These are phyloP conservation scores for Microtus pennsylvanicus DNA, from an alignment of 2,113 vertebrate species.

Conservation along the genomic window DNA sequence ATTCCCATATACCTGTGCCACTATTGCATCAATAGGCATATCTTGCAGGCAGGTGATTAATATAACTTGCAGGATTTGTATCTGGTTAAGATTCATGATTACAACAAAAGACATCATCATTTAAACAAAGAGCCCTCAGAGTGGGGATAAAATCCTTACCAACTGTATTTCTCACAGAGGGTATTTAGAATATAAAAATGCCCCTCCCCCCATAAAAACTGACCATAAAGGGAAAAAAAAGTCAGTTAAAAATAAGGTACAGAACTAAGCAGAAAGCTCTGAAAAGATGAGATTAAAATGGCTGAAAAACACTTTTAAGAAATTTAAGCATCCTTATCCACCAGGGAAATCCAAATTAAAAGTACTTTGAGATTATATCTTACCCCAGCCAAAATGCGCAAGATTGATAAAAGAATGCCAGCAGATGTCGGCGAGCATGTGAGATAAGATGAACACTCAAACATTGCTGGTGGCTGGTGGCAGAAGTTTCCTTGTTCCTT, in stretches of 20 bases:
- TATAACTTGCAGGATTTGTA: neutral
- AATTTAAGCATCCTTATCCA: neutral
- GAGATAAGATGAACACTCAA: neutral
- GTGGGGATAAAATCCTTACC: too few species aligned
- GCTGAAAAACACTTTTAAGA: neutral
- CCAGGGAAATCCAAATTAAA: neutral
- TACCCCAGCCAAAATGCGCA: neutral
- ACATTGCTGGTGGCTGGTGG: neutral
- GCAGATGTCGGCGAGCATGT: neutral
- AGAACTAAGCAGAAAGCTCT: neutral
- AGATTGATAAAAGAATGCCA: neutral
- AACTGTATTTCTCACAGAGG: neutral
- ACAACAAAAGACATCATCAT: neutral
- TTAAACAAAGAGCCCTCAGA: neutral
- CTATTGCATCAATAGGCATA: too few species aligned
- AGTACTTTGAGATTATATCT: neutral
- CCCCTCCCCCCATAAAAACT: neutral
- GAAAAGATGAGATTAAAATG: neutral
- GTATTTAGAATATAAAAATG: neutral
- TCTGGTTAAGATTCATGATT: neutral
- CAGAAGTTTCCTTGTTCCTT: too few species aligned
- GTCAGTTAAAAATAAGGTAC: neutral
- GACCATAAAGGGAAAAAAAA: neutral
- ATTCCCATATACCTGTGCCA: neutral
- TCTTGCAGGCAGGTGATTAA: neutral